Evolutionary conservation across 2,113 vertebrate species (phyloP).

Genomic region (Mormyrus iriodes): DNA sequence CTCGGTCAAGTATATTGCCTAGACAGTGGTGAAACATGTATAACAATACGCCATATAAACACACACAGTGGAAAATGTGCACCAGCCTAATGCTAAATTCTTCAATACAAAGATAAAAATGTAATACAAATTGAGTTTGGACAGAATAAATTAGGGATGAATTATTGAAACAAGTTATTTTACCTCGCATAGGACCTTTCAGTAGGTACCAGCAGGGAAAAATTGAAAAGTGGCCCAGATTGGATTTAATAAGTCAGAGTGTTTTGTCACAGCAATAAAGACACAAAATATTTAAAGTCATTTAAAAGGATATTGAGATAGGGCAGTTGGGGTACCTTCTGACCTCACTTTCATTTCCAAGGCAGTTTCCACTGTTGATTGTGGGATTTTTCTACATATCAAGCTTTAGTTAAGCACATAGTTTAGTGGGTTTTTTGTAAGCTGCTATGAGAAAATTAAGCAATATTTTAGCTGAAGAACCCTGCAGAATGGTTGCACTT

Average conservation of each 20-base stretch:
- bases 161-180: not conserved
- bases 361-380: not conserved
- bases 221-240: not conserved
- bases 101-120: not conserved
- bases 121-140: not conserved
- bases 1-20: slow-evolving; percentile 38
- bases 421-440: not conserved
- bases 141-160: not conserved
- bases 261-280: not conserved
- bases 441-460: not conserved
- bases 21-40: not conserved
- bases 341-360: not conserved
- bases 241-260: not conserved
- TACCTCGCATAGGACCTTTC: not conserved
- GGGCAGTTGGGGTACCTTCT: not conserved
- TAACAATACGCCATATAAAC: not conserved
- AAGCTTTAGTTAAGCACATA: not conserved
- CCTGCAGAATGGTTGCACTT: not conserved
- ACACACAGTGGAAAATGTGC: not conserved
- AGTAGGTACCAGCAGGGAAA: not conserved
- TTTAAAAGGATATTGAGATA: not conserved
- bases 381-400: not conserved
- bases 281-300: not conserved
- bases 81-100: not conserved
- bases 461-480: not conserved